Evolutionary conservation across 2,797 vertebrate genomes (phyloP).

Genomic region (Enteromius viviparus): DNA sequence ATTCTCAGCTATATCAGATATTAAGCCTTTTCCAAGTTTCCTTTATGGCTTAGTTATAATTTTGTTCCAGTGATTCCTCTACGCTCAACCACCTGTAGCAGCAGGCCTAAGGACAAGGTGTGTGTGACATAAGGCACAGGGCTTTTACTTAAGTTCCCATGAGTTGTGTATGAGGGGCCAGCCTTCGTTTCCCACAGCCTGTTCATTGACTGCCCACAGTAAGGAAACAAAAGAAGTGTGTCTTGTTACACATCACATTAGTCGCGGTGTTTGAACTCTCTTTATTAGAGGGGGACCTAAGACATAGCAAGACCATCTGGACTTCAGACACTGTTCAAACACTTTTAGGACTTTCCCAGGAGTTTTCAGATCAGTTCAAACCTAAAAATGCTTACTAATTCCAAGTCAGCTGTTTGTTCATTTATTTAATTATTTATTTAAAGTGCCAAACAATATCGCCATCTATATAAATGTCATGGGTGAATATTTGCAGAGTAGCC

Average conservation of each 20-base stretch:
- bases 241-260: constrained; percentile 87
- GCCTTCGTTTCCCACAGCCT: constrained; percentile 81
- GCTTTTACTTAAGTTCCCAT: constrained; percentile 69
- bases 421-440: background rate
- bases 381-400: background rate
- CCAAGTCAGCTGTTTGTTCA: background rate
- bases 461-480: background rate
- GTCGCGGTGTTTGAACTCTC: constrained; percentile 82
- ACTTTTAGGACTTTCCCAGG: constrained; percentile 64
- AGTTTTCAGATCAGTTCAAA: background rate
- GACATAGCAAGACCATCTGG: constrained; percentile 78
- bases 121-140: constrained; percentile 23
- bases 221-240: constrained; percentile 82
- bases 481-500: too few relatives aligned
- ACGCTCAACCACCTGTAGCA: constrained; percentile 45
- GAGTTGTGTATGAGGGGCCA: constrained; percentile 79
- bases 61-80: background rate
- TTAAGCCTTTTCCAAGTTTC: background rate
- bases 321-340: constrained; percentile 74
- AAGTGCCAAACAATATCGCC: background rate
- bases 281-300: constrained; percentile 64
- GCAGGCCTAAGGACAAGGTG: background rate
- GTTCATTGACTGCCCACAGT: constrained; percentile 73
- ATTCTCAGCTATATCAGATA: background rate
- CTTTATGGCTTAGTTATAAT: background rate